Conservation (phyloP, 2,113 vertebrate genomes). For the Siphamia tubifer region DNA sequence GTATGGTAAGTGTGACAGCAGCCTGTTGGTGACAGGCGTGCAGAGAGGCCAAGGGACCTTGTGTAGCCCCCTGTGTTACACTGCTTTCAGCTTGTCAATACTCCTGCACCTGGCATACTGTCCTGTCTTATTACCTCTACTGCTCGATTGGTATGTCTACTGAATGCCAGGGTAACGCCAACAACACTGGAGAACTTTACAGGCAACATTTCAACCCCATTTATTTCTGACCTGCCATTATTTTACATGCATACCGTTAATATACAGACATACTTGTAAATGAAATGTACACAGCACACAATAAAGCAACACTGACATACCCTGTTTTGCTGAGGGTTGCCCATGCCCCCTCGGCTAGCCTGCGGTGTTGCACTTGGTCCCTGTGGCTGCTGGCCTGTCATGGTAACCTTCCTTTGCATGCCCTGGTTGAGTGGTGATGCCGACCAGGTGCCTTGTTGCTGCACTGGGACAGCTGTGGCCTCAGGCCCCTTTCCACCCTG, state of each 20-base stretch:
- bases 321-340: slow-evolving; percentile 80
- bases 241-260: neutral
- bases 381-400: slow-evolving; percentile 78
- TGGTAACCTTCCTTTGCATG: slow-evolving; percentile 88
- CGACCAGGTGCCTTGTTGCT: slow-evolving; percentile 78
- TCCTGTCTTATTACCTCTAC: slow-evolving; percentile 67
- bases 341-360: slow-evolving; percentile 82
- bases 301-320: slow-evolving; percentile 48
- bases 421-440: slow-evolving; percentile 79
- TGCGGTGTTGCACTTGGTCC: slow-evolving; percentile 71
- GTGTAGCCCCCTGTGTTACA: slow-evolving; percentile 67
- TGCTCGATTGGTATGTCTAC: slow-evolving; percentile 50
- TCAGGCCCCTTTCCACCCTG: slow-evolving; percentile 85
- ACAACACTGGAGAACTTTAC: slow-evolving; percentile 78
- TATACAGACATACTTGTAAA: slow-evolving; percentile 20
- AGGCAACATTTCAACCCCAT: slow-evolving; percentile 82
- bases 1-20: slow-evolving; percentile 62
- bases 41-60: slow-evolving; percentile 71
- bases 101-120: slow-evolving; percentile 66
- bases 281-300: slow-evolving; percentile 2
- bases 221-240: slow-evolving; percentile 12
- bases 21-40: slow-evolving; percentile 68
- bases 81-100: slow-evolving; percentile 70
- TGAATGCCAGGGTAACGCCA: slow-evolving; percentile 82
- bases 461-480: slow-evolving; percentile 72